Conservation (phyloP, 2,888 invertebrate genomes). For the Theretra japonica region DNA sequence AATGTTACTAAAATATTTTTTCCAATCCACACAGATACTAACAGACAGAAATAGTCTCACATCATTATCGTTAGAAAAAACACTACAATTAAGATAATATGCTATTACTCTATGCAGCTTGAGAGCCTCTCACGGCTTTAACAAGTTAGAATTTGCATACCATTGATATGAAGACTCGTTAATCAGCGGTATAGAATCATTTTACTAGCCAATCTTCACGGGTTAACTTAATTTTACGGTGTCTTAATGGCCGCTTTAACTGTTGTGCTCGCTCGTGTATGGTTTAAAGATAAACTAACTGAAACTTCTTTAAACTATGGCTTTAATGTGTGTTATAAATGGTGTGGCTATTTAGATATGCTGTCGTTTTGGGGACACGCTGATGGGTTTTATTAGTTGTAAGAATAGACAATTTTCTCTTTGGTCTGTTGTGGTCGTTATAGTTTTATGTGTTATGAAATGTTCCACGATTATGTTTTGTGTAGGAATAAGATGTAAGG, state of each 20-base stretch:
- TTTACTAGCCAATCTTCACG: constrained; percentile 20
- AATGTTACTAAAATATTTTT: too few relatives aligned
- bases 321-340: constrained; percentile 15
- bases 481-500: not conserved
- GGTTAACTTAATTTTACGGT: constrained; percentile 28
- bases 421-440: not conserved
- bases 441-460: not conserved
- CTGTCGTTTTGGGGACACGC: not conserved
- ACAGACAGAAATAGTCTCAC: not conserved
- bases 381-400: constrained; percentile 12
- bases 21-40: not conserved
- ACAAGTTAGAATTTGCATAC: constrained; percentile 37
- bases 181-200: constrained; percentile 33
- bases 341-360: constrained; percentile 11
- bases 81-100: not conserved
- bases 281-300: constrained; percentile 14
- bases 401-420: constrained; percentile 1
- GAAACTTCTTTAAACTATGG: not conserved
- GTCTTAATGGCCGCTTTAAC: constrained; percentile 28
- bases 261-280: constrained; percentile 5
- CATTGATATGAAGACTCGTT: constrained; percentile 33
- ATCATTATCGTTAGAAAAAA: not conserved
- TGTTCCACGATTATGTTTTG: not conserved
- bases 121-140: not conserved
- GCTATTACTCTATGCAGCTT: not conserved